Base-by-base conservation (phyloP, 2,113 vertebrate genomes). In the Eptesicus fuscus region DNA sequence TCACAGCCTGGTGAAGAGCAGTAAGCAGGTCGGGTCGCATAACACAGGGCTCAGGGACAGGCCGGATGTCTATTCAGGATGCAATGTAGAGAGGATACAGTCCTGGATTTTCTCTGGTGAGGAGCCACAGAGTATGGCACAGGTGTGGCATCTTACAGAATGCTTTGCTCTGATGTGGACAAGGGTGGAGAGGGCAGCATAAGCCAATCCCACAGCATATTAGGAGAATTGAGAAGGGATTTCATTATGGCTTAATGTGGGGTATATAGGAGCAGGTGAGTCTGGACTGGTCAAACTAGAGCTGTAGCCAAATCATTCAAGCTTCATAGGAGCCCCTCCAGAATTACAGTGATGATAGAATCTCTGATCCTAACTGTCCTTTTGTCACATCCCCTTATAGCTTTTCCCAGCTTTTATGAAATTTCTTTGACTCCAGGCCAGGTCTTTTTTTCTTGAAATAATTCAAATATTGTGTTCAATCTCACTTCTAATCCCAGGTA, bases 291-390 rank as follows among this genome's bases (percentile, higher is more conserved):
- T 53, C 32, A 70, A 37, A 12, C 16, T 2, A 49, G 18, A 25
- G 11, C 2, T 3, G 0, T 8, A 13, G 4, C 18, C 73, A 23
- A 51, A 16, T 61, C 40, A 47, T 0, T 40, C 7, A 32, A 7
- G 7, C 9, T 20, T 76, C 42, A 25, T 49, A 37, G 1, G 2
- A 83, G 32, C 4, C 23, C 16, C 35, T 9, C 9, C 12, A 4
- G 7, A 12, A 12, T 84, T 16, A 25, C 4, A 1, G 13, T 12
- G 35, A 35, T 37, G 17, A 8, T 3, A 44, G 35, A 51, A 53
- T 63, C 49, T 69, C 25, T 47, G 23, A 35, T n/a, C 40, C 40
- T 63, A 40, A 1, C 28, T 74, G 5, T 42, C 28, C 20, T 20
- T 32, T 44, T 11, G 2, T 35, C 4, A 56, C 2, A 9, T 18